phyloP scores from a whole-genome alignment of 2,113 vertebrate species.

The Cyprinus carpio region DNA sequence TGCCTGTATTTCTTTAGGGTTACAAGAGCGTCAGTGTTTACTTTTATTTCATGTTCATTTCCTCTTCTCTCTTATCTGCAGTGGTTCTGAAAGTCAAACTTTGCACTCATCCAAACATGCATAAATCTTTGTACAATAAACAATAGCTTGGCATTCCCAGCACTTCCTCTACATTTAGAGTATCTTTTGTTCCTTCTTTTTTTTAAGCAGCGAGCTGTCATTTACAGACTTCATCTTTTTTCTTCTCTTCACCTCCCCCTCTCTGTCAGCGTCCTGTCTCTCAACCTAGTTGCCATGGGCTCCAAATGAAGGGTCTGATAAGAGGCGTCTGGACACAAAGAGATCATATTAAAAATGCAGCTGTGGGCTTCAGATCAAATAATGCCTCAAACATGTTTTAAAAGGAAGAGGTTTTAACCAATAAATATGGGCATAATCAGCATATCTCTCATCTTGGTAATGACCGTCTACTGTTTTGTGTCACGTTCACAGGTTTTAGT shows the following conservation, averaged over 20 bases:
- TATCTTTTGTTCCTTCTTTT: background rate
- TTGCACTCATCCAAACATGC: background rate
- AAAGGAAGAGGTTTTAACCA: conserved; percentile 48
- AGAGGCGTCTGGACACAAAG: conserved; percentile 67
- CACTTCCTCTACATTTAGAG: background rate
- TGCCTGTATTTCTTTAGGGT: background rate
- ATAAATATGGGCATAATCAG: conserved; percentile 62
- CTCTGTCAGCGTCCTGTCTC: conserved; percentile 49
- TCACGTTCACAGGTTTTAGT: conserved; percentile 4
- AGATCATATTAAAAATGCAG: conserved; percentile 63
- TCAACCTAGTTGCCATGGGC: conserved; percentile 67
- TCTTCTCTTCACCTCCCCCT: conserved; percentile 1
- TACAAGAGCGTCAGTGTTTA: background rate
- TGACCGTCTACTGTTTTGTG: background rate
- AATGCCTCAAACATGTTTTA: conserved; percentile 29
- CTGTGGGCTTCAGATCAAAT: conserved; percentile 67
- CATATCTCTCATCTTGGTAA: conserved; percentile 1
- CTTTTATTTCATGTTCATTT: background rate
- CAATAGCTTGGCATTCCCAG: conserved; percentile 10
- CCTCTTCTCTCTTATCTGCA: background rate
- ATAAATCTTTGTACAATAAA: background rate
- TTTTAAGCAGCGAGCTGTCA: conserved; percentile 27
- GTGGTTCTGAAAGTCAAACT: background rate
- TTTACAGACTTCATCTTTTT: conserved; percentile 42
- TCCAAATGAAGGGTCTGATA: conserved; percentile 71